Base-by-base conservation (phyloP, 2,113 vertebrate species). In the Lipophrys pholis region DNA sequence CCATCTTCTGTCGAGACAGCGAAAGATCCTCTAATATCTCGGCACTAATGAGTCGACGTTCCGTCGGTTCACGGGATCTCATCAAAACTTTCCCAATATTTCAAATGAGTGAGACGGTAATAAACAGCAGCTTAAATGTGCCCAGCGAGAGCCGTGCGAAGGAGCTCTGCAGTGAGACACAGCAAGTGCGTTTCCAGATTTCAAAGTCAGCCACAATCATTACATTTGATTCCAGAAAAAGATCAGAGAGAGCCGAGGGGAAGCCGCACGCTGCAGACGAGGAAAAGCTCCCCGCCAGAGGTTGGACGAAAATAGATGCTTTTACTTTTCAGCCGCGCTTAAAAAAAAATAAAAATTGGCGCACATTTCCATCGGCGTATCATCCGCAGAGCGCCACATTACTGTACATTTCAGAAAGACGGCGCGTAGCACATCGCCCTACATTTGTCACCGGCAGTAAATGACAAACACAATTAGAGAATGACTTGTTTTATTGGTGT, bases 171-270 rank as follows among this genome's bases (percentile, higher is more conserved):
- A 79, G 12, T 1, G 42, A 84, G 73, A 82, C 66, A 43, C 39
- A 53, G 40, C 77, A 53, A 87, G 78, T 73, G 73, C 80, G 80
- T 85, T 86, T 85, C 80, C 86, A 89, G 80, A 89, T 89, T 90
- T 90, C 81, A 88, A 85, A 85, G 90, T 86, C 57, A 59, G 79
- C 90, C 89, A 90, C 90, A 89, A 88, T 87, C 90, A 87, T 87
- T 85, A 89, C 85, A 91, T 86, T 83, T 78, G 83, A 88, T 87
- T 89, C 90, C 85, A 88, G 86, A 88, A 89, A 91, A 90, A 91
- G 90, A 90, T 90, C 89, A 89, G 84, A 90, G 69, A 5, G 49
- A 69, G 76, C 7, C 6, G 69, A 63, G 71, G 79, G 73, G 62
- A 88, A 65, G 49, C 80, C 78, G 76, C 81, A 87, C 78, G 38